Evolutionary conservation across 2,113 vertebrate genomes (phyloP), one percentile per base, ranked within the genome.

Genomic region (Hystrix brachyura): DNA sequence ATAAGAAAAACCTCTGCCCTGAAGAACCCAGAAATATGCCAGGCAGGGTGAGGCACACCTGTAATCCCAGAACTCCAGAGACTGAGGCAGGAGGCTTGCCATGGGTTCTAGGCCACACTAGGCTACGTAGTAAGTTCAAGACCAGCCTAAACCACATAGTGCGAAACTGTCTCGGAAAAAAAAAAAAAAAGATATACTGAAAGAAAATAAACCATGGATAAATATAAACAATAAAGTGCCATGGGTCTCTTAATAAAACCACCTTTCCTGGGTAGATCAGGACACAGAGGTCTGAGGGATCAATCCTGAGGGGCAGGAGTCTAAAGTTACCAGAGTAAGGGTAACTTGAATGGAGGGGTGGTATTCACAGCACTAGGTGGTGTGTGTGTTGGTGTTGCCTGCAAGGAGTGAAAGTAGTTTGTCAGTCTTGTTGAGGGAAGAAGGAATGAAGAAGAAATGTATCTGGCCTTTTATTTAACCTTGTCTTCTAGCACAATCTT

Each of bases 401-500:
- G 3, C 9, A 27, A 32, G 2, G 57, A 53, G 23, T 51, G 13
- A 3, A 94, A 6, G n/a, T 60, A 5, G 21, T 76, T 72, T 94
- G 57, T 87, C 38, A 84, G 17, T 80, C 43, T 87, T 60, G 5
- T 69, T 79, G 8, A 19, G 1, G 8, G 5, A 7, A 81, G 1
- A 55, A 5, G 15, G 46, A 84, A 91, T 38, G 23, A 6, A 92
- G 59, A 12, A 69, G 69, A 90, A 87, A 23, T 78, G 1, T n/a
- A 65, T 34, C 46, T 5, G 76, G 21, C 6, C 5, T 34, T 64
- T 80, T 91, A 79, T 43, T 71, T 71, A 18, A 62, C 34, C 34
- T 83, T 90, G 46, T 80, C n/a, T 88, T 93, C 62, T 97, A 62
- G 79, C 12, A 48, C 64, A 60, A 67, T 51, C 81, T 57, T 38